Evolutionary conservation across 2,113 vertebrate genomes (phyloP), one percentile per base, ranked within the genome.

Genomic region (Cavia aperea): DNA sequence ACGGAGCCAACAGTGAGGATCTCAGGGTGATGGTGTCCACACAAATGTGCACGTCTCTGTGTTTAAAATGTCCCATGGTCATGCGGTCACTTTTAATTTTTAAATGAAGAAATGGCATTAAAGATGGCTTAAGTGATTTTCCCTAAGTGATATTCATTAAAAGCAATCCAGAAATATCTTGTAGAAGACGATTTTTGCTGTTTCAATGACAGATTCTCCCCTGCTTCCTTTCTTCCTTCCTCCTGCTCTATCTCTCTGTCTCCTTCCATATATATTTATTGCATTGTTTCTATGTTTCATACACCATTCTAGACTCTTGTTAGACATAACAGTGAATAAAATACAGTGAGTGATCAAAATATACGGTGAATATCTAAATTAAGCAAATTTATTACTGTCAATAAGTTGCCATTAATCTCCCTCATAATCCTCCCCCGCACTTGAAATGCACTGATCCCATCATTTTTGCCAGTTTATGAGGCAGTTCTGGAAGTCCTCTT

Each of bases 11-110:
- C 65, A 51, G 0, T 72, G 90, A 36, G 46, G 46, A 15, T 62
- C 2, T 5, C 39, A 4, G 0, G 24, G 21, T 65, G 13, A 36
- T 92, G 36, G 26, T 9, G 0, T 29, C 0, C 33, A 2, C 14
- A 12, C 11, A 14, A 36, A 23, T 49, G 21, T 29, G 29, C 43
- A 2, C 23, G 1, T 62, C 36, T 72, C 33, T 31, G 23, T 56
- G 7, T 92, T 66, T 88, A 16, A 77, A 51, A 63, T 65, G n/a
- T 13, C 65, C 36, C 63, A 26, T 81, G 33, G 8, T 18, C 36
- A 46, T 51, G 7, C 21, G 66, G 13, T 88, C 10, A 36, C 66
- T 63, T 15, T 91, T 62, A 73, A 68, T 72, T 75, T 92, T 23
- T 62, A 54, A 82, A 46, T 91, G 81, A 86, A 62, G 66, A 91